Conservation (phyloP, 2,888 invertebrate genomes). For the Plebejus anna region DNA sequence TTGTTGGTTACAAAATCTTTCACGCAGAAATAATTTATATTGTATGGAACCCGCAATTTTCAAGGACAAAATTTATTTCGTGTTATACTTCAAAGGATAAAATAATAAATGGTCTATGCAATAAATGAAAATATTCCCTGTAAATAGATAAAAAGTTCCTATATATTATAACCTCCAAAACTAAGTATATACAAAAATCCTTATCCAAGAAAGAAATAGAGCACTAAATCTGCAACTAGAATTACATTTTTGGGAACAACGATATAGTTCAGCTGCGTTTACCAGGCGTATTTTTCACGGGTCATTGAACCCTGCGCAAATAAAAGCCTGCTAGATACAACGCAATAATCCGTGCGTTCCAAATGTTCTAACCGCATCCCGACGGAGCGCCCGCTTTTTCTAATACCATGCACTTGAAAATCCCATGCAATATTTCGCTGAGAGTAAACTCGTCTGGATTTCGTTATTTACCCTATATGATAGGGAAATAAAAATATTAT, state of each 20-base stretch:
- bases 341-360: slow-evolving; percentile 28
- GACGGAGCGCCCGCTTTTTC: slow-evolving; percentile 12
- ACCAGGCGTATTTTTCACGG: slow-evolving; percentile 22
- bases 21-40: no score
- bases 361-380: slow-evolving; percentile 27
- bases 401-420: slow-evolving; percentile 20
- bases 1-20: no score
- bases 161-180: not conserved
- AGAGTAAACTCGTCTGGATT: not conserved
- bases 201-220: not conserved
- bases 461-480: not conserved
- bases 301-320: slow-evolving; percentile 26
- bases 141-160: no score
- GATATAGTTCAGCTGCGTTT: slow-evolving; percentile 19
- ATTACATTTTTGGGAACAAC: not conserved
- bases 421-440: slow-evolving; percentile 7
- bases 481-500: no score
- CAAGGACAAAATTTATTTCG: no score
- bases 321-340: slow-evolving; percentile 26
- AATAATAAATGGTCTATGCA: no score
- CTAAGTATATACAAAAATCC: not conserved
- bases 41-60: no score
- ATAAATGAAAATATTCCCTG: no score
- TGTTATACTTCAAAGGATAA: no score
- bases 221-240: not conserved